Evolutionary conservation across 1,140 invertebrate genomes (phyloP).

Genomic region (Drosophila elegans): DNA sequence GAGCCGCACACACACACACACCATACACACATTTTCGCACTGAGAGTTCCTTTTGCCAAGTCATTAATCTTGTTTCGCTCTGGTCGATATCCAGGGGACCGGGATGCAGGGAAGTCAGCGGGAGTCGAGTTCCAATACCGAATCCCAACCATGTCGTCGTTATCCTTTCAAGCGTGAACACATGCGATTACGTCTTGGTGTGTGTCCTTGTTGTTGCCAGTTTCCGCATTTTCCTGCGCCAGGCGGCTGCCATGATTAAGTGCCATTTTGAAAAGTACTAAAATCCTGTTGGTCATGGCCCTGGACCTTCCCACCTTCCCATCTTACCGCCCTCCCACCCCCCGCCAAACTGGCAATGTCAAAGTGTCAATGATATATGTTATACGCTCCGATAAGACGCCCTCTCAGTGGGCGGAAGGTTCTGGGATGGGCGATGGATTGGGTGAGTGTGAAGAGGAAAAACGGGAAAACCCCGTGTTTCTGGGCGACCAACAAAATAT

Average conservation of each 20-base stretch:
- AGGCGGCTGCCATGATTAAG: constrained; percentile 83
- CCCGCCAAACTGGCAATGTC: constrained; percentile 62
- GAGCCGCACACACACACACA: constrained; percentile 36
- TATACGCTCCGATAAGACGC: constrained; percentile 80
- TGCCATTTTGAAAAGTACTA: constrained; percentile 85
- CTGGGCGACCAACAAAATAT: constrained; percentile 51
- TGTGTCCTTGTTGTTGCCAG: constrained; percentile 71
- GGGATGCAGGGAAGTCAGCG: constrained; percentile 28
- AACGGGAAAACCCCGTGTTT: constrained; percentile 2
- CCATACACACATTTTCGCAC: constrained; percentile 23
- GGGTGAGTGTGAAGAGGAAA: neutral
- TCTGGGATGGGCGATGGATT: neutral
- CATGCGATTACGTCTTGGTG: constrained; percentile 81
- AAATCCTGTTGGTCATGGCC: constrained; percentile 82
- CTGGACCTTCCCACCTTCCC: constrained; percentile 29
- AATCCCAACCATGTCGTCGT: constrained; percentile 65
- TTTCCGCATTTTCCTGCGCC: constrained; percentile 82
- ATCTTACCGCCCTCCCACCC: neutral
- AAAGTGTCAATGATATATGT: constrained; percentile 84
- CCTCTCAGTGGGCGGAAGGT: constrained; percentile 10
- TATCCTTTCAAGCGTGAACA: constrained; percentile 84
- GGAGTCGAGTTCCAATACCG: constrained; percentile 31
- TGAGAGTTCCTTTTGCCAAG: constrained; percentile 71
- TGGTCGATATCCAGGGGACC: constrained; percentile 44
- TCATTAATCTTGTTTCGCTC: constrained; percentile 83